Evolutionary conservation across 2,113 vertebrate genomes (phyloP), one percentile per base, ranked within the genome.

Genomic region (Balaeniceps rex): DNA sequence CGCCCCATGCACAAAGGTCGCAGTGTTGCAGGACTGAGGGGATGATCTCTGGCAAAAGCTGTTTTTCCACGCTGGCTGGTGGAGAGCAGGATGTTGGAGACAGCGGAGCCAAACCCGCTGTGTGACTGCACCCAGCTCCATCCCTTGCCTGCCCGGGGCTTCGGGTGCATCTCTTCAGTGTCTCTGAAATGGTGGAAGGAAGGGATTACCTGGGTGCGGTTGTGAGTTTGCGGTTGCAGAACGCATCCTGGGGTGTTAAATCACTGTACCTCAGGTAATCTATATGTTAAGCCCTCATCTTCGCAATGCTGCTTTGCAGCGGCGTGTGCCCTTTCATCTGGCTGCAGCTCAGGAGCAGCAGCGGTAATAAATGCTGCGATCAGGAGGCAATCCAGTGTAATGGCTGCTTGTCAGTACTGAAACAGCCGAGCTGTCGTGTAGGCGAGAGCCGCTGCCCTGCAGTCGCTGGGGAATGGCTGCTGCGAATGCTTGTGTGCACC

Each of bases 261-360:
- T 9, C 29, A 0, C 47, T 2, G 4, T 6, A 3, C 36, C n/a
- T 61, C 10, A 1, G n/a, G 49, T 12, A 1, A 60, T 25, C 33
- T 15, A 0, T 5, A 5, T 0, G 2, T 36, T 26, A 4, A 80
- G 26, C 58, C 60, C 71, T n/a, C 84, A 5, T 6, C 44, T 14
- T 17, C 4, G 11, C 19, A 1, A 0, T 5, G 42, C 69, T 51
- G 81, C 44, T 19, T 4, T 24, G 25, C 61, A 42, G 61, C n/a
- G 26, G 77, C 65, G 1, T 0, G 4, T 24, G 33, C 77, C 52
- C 38, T 7, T 31, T 19, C 5, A 0, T 25, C 40, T 11, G 38
- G 38, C 82, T 36, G 87, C 44, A 23, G 63, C 64, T 52, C 4
- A 0, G 61, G 54, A 79, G 84, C 51, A 8, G 84, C 47, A 6